These are phyloP conservation scores for Rhizoglyphus robini DNA, from an alignment of 1,140 invertebrate species.

Conservation along the genomic window DNA sequence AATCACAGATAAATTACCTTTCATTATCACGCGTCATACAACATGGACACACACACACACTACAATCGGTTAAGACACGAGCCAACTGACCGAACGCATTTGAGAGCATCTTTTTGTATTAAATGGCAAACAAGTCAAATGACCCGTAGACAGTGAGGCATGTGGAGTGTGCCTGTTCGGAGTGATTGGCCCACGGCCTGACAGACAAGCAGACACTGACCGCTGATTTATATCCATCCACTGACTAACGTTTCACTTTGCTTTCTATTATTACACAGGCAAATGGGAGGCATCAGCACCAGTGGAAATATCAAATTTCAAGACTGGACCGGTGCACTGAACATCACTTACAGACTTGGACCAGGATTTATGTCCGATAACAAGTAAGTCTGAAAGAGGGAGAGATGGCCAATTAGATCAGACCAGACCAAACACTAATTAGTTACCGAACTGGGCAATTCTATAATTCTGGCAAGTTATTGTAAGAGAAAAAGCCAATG, in stretches of 20 bases:
- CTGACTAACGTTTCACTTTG: background rate
- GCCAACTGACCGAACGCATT: background rate
- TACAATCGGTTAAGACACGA: background rate
- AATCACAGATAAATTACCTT: background rate
- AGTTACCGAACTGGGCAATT: too few relatives aligned
- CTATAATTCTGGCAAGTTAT: too few relatives aligned
- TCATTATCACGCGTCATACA: constrained; percentile 6
- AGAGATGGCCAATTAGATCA: too few relatives aligned
- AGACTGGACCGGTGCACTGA: constrained; percentile 37
- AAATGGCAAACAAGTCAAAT: constrained; percentile 1
- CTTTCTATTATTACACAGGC: constrained; percentile 27
- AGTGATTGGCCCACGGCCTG: too few relatives aligned
- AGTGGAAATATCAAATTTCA: constrained; percentile 24
- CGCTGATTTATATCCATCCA: background rate
- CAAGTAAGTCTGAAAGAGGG: background rate
- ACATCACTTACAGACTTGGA: constrained; percentile 38
- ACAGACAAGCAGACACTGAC: background rate
- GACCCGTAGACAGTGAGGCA: background rate
- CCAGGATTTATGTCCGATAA: constrained; percentile 31
- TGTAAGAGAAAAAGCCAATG: too few relatives aligned
- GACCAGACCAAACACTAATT: too few relatives aligned
- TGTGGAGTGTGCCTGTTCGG: too few relatives aligned
- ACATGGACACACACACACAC: background rate
- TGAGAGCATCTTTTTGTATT: background rate
- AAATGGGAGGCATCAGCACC: constrained; percentile 30